phyloP scores from a whole-genome alignment of 2,113 vertebrate genomes.

The pig (Sus scrofa) region T2T-Sscrofa CM000812.6:227890001-227890500 shows the following conservation, averaged over 20 bases:
- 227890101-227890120: constrained; percentile 29
- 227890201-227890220: not conserved
- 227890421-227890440: constrained; percentile 73
- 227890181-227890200: not conserved
- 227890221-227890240: constrained; percentile 1
- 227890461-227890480: constrained; percentile 58
- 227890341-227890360: constrained; percentile 49
- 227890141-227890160: constrained; percentile 65
- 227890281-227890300: not conserved
- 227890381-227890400: constrained; percentile 77
- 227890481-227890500: not conserved
- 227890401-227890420: constrained; percentile 79
- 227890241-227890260: not conserved
- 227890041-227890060: constrained; percentile 32
- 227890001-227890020: not conserved
- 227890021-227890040: constrained; percentile 13
- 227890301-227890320: not conserved
- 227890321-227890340: constrained; percentile 63
- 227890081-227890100: constrained; percentile 39
- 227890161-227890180: constrained; percentile 37
- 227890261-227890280: not conserved
- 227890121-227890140: constrained; percentile 50
- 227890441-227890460: constrained; percentile 76
- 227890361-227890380: constrained; percentile 70
- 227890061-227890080: not conserved